Conservation (phyloP, 2,888 invertebrate genomes). For the Sphaerophoria taeniata region DNA sequence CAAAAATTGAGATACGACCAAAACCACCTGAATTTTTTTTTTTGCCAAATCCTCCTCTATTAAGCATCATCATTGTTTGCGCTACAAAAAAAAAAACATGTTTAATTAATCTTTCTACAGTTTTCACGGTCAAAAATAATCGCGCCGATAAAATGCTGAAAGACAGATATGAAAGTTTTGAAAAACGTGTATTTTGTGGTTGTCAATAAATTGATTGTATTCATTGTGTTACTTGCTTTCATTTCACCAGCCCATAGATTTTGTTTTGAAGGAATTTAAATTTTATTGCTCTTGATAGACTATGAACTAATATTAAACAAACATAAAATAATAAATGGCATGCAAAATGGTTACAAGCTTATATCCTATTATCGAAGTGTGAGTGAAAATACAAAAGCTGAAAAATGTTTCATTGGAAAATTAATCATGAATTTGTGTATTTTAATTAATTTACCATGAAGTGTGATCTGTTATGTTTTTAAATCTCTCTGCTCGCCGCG, state of each 20-base stretch:
- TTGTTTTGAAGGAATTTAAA: constrained; percentile 5
- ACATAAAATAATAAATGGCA: constrained; percentile 1
- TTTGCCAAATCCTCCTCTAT: not conserved
- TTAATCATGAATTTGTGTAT: not conserved
- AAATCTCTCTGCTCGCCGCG: no score
- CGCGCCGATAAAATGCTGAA: not conserved
- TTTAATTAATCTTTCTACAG: not conserved
- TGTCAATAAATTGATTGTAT: not conserved
- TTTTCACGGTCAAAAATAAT: constrained; percentile 35
- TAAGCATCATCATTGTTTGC: not conserved
- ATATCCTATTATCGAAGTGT: constrained; percentile 43
- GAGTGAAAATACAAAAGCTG: not conserved
- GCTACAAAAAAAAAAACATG: not conserved
- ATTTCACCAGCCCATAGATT: constrained; percentile 8
- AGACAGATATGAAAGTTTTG: not conserved
- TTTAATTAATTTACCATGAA: not conserved
- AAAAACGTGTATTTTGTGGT: constrained; percentile 19
- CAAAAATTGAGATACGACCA: constrained; percentile 7
- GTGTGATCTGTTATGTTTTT: not conserved
- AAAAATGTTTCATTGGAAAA: constrained; percentile 4
- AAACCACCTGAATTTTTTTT: not conserved
- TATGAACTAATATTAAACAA: constrained; percentile 2
- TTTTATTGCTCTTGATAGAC: constrained; percentile 5
- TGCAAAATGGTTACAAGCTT: constrained; percentile 34
- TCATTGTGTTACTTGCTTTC: not conserved